Evolutionary conservation across 2,113 vertebrate genomes (phyloP).

Genomic region (Cyphotilapia sp.): DNA sequence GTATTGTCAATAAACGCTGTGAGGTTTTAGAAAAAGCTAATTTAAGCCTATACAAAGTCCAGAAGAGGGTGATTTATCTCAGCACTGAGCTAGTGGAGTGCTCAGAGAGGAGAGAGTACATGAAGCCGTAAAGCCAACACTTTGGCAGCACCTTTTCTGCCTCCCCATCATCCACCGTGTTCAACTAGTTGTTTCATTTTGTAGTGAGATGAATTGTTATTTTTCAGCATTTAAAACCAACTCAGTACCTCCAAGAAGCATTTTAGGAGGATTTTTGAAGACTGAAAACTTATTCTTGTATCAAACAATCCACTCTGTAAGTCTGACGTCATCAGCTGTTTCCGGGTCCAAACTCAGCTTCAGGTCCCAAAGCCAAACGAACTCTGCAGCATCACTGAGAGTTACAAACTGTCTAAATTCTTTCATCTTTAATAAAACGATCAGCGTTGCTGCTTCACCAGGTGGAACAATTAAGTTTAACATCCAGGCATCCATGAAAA

Average conservation of each 20-base stretch:
- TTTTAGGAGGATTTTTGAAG: neutral
- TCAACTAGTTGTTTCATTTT: neutral
- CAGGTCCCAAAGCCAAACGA: neutral
- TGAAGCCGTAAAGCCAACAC: neutral
- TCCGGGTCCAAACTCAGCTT: neutral
- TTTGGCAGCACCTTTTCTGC: neutral
- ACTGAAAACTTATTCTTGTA: neutral
- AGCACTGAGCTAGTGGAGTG: neutral
- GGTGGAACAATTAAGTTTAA: neutral
- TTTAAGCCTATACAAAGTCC: neutral
- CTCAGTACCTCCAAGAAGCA: neutral
- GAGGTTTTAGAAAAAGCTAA: slow-evolving; percentile 1
- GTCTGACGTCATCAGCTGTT: neutral
- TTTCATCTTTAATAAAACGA: neutral
- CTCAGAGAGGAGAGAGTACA: neutral
- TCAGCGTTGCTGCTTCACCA: neutral
- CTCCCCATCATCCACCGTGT: neutral
- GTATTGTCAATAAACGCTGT: neutral
- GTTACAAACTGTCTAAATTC: neutral
- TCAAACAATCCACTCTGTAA: neutral
- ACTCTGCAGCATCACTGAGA: fast-evolving
- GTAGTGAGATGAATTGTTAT: neutral
- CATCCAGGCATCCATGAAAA: neutral
- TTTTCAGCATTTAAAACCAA: neutral
- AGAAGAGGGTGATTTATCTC: slow-evolving; percentile 8